Evolutionary conservation across 2,888 invertebrate genomes (phyloP), one percentile per base, ranked within the genome.

Genomic region (Trissolcus japonicus): DNA sequence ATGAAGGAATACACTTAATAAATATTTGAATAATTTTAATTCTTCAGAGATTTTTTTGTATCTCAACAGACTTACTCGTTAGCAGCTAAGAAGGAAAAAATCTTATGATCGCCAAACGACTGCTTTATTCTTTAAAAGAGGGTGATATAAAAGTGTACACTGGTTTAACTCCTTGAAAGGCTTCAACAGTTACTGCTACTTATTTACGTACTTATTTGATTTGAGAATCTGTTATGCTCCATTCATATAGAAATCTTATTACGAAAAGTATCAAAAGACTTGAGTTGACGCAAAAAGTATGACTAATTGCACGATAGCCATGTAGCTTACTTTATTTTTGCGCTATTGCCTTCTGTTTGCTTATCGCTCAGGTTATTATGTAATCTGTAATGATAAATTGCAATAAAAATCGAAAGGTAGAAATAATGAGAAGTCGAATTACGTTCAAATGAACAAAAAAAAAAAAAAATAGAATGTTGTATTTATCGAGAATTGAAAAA

Each of bases 231-330:
- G 35, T 46, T 46, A 46, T 46, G 3, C n/a, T 46, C 4, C 46
- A 46, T 46, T 46, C 16, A 46, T 46, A n/a, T 7, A 46, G 2
- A 46, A 46, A 46, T 46, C 16, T 16, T 46, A 46, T 16, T 46
- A 46, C 16, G 46, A 46, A 46, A 46, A 46, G 16, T 46, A 16
- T 46, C 29, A 46, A 46, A 46, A 16, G n/a, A 46, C 46, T 35
- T 46, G 0, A 1, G 46, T 46, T 46, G n/a, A 16, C 46, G 14
- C 14, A n/a, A 11, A 46, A 46, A 46, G 46, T 46, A 46, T 46
- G 46, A 46, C 46, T 46, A 46, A 46, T 16, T 46, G 9, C 35
- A 35, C 9, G 35, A 35, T 9, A 35, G 35, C 11, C 1, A 35
- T 35, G 6, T 11, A 11, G 11, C 9, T 35, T 3, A 35, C 35